Evolutionary conservation across 2,113 vertebrate species (phyloP), one percentile per base, ranked within the genome.

Genomic region (Otus sunia): DNA sequence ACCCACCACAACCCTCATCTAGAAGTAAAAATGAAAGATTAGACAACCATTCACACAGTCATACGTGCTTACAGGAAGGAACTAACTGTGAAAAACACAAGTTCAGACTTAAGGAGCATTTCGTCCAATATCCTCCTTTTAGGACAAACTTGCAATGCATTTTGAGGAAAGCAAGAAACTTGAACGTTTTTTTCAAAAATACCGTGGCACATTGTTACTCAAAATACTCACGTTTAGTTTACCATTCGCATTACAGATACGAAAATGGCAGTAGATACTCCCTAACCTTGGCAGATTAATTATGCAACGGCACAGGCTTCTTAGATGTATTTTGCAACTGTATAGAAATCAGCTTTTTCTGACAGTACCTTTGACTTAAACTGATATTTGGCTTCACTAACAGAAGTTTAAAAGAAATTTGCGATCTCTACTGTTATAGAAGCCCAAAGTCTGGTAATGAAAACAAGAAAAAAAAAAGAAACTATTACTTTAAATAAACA

Each of bases 41-140:
- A 47, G 34, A 50, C 7, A 81, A 30, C 15, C 21, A 50, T 23
- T 62, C 36, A 50, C 8, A 72, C 0, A 1, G 12, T 50, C 45
- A 45, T 9, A 34, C 29, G 0, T 77, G 45, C 58, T 95, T 72
- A 73, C 12, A 60, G 15, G 9, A 87, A 72, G 26, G 13, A 62
- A 72, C 10, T 56, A 37, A 60, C 6, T 14, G 19, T 32, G 37
- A 85, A 75, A 89, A 78, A 75, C 0, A 52, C 8, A 80, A 50
- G 4, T 29, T 85, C n/a, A 82, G 30, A 34, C 10, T 59, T n/a
- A 49, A 0, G 0, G 12, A 87, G 20, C 7, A 29, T 45, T 60
- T 79, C 59, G 58, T 64, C 32, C 67, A 93, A 34, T 16, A 77
- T 10, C 7, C 11, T 86, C 29, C 41, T 80, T 68, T 62, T 16